Evolutionary conservation across 2,797 vertebrate species (phyloP), one percentile per base, ranked within the genome.

Genomic region (Enteromius anoplus): DNA sequence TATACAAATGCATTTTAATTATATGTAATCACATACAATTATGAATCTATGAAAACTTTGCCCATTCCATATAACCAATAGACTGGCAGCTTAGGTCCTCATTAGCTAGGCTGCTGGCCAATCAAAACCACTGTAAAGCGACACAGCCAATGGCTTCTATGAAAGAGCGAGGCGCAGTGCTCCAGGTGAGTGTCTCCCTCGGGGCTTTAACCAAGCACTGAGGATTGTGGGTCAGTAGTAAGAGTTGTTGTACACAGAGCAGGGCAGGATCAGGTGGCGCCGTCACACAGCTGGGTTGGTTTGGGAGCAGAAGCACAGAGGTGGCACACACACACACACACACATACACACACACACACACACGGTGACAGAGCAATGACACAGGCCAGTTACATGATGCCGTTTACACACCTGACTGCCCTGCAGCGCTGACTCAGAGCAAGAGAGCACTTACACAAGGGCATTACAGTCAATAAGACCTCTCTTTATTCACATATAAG

Each of bases 371-470:
- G 3, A 81, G 73, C 66, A 42, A 55, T 66, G 26, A 83, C 66
- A 65, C 55, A 69, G 73, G 65, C 47, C 77, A 62, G 81, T 85
- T 70, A 85, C 55, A 81, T 79, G 78, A 60, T 11, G 68, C 23
- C 42, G 51, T 81, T 78, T 83, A 78, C 66, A 85, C 23, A 58
- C 70, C 75, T 85, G 75, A 85, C 32, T 75, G 79, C 80, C 55
- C 45, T 40, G 73, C 45, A 9, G 45, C 0, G 3, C 32, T 70
- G 51, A 85, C 23, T 85, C 62, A 78, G 37, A 19, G 34, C 65
- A 65, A 77, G 73, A 76, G 64, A 14, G 45, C 29, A 64, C 14
- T 72, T 29, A 32, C 42, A 76, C 73, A 76, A 75, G 5, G 29
- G 40, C 2, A 1, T 21, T 65, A 68, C 17, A 51, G 26, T n/a